phyloP scores from a whole-genome alignment of 2,888 invertebrate genomes.

The Dasypolia templi region DNA sequence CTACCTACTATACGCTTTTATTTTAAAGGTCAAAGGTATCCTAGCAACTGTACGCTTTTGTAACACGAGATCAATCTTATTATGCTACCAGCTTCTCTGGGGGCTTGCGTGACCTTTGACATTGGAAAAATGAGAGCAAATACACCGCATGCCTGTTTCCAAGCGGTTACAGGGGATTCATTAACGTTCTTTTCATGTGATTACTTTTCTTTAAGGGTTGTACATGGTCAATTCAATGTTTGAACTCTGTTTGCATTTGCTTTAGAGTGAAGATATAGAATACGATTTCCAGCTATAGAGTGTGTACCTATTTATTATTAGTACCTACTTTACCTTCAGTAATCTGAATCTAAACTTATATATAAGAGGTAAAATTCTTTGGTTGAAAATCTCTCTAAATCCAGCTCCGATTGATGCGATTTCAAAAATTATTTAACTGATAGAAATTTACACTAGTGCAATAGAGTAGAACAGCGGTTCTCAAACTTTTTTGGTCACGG shows the following conservation, averaged over 20 bases:
- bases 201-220: constrained; percentile 22
- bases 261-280: not conserved
- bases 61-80: constrained; percentile 57
- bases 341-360: too few relatives aligned
- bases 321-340: too few relatives aligned
- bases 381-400: not conserved
- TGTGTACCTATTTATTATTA: too few relatives aligned
- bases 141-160: constrained; percentile 36
- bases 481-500: too few relatives aligned
- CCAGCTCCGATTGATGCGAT: not conserved
- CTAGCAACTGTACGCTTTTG: constrained; percentile 17
- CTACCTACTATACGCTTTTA: constrained; percentile 1
- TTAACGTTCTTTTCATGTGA: constrained; percentile 33
- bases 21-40: constrained; percentile 24
- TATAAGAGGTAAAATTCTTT: not conserved
- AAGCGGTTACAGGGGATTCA: constrained; percentile 21
- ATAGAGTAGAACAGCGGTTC: too few relatives aligned
- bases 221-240: not conserved
- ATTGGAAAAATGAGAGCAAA: constrained; percentile 46
- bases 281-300: not conserved
- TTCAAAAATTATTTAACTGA: not conserved
- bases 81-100: constrained; percentile 45
- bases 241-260: not conserved
- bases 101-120: constrained; percentile 52
- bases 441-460: not conserved